These are phyloP conservation scores for Perca schrenkii DNA, from an alignment of 2,113 vertebrate species.

Conservation along the genomic window DNA sequence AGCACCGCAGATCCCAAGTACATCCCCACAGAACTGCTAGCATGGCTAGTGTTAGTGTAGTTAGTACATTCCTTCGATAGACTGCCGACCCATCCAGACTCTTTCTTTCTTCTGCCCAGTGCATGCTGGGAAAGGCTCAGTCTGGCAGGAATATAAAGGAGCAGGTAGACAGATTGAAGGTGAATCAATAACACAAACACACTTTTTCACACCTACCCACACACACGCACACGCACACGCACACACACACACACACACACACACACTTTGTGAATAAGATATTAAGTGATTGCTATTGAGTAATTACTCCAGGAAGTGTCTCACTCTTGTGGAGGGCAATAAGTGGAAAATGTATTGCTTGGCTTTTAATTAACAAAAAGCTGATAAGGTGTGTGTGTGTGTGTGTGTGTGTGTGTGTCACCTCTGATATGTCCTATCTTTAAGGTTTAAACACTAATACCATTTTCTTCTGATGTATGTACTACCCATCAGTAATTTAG, in stretches of 20 bases:
- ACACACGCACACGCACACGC: background rate
- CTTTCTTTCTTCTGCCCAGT: background rate
- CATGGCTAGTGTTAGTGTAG: background rate
- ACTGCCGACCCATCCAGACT: background rate
- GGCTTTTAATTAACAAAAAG: conserved; percentile 70
- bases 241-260: background rate
- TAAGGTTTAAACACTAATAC: background rate
- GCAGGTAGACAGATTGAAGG: background rate
- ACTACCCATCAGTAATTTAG: background rate
- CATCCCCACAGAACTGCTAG: background rate
- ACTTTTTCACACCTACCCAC: background rate
- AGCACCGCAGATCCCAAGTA: background rate
- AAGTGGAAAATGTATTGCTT: conserved; percentile 30
- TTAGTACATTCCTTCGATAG: background rate
- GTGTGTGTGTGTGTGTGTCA: conserved; percentile 4
- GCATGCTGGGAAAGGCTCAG: background rate
- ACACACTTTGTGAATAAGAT: conserved; percentile 42
- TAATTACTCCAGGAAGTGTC: conserved; percentile 49
- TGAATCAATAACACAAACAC: conserved; percentile 9
- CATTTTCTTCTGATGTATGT: background rate
- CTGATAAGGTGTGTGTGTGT: conserved; percentile 49
- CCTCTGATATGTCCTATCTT: background rate
- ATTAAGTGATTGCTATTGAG: conserved; percentile 52
- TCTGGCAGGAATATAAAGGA: background rate
- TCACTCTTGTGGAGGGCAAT: conserved; percentile 44